phyloP scores from a whole-genome alignment of 30 jellyfish, hydroid and myxozoan genomes.

The Aurelia aurita region DNA sequence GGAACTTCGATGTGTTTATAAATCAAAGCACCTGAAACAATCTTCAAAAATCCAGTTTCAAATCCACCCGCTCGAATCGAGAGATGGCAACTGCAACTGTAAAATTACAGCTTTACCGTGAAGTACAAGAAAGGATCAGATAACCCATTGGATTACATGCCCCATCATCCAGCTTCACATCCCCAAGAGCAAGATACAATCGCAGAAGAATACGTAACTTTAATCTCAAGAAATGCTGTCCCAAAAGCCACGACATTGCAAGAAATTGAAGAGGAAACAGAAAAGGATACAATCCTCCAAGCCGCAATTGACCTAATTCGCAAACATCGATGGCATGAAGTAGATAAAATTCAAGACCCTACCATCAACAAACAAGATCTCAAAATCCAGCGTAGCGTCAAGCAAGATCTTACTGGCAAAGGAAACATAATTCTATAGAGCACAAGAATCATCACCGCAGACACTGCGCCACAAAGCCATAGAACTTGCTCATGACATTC shows the following conservation, averaged over 20 bases:
- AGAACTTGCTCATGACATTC: too few relatives aligned
- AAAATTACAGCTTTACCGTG: constrained; percentile 39
- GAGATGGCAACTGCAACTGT: constrained; percentile 11
- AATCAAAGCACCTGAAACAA: constrained; percentile 30
- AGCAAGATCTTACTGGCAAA: not conserved
- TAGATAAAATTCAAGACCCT: not conserved
- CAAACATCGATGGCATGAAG: not conserved
- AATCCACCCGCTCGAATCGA: constrained; percentile 60
- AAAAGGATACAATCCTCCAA: not conserved
- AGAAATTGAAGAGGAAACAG: constrained; percentile 31
- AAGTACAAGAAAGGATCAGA: constrained; percentile 25
- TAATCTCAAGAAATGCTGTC: constrained; percentile 9
- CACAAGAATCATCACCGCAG: too few relatives aligned
- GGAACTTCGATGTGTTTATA: too few relatives aligned
- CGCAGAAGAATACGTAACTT: constrained; percentile 44
- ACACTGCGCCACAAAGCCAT: too few relatives aligned
- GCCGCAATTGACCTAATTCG: not conserved
- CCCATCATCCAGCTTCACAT: constrained; percentile 20
- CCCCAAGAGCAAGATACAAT: constrained; percentile 7
- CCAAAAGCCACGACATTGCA: constrained; percentile 46
- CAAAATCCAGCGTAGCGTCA: not conserved
- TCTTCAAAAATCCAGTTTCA: constrained; percentile 26
- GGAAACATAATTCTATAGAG: too few relatives aligned
- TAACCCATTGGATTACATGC: constrained; percentile 34
- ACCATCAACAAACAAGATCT: not conserved